These are phyloP conservation scores for Daphoenositta chrysoptera DNA, from an alignment of 2,113 vertebrate genomes.

Conservation along the genomic window DNA sequence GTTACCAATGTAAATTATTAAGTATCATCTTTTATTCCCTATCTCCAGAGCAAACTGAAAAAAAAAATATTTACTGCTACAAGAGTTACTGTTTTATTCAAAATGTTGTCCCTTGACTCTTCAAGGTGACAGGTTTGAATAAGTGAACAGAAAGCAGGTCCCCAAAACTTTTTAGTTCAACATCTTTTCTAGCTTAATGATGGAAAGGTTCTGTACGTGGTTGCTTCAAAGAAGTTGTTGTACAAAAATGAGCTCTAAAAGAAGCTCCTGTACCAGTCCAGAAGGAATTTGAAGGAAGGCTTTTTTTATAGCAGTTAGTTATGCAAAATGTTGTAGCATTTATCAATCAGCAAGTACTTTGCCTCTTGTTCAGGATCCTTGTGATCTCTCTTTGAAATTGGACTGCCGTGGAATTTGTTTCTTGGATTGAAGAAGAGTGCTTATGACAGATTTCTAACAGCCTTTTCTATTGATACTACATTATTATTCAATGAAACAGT, in stretches of 20 bases:
- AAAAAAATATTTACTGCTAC: background rate
- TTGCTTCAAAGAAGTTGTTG: background rate
- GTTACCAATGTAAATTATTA: conserved; percentile 2
- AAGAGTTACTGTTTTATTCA: conserved; percentile 10
- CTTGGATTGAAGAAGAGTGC: background rate
- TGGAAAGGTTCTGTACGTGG: background rate
- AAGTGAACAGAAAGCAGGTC: background rate
- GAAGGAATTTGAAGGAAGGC: background rate
- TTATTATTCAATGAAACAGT: background rate
- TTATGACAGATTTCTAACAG: background rate
- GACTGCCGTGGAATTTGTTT: background rate
- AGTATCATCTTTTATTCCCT: background rate
- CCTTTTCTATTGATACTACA: background rate
- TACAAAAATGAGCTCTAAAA: background rate
- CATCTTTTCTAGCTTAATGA: background rate
- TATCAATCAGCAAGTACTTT: background rate
- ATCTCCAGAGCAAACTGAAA: background rate
- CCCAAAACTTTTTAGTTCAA: background rate
- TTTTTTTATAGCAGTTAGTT: background rate
- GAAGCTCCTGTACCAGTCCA: background rate
- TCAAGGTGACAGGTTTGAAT: conserved; percentile 14
- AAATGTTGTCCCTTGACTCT: background rate
- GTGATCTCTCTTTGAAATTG: background rate
- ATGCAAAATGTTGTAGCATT: background rate
- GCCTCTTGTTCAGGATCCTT: background rate